Conservation (phyloP, 2,797 vertebrate species). For the Lepidocolaptes lacrymiger region DNA sequence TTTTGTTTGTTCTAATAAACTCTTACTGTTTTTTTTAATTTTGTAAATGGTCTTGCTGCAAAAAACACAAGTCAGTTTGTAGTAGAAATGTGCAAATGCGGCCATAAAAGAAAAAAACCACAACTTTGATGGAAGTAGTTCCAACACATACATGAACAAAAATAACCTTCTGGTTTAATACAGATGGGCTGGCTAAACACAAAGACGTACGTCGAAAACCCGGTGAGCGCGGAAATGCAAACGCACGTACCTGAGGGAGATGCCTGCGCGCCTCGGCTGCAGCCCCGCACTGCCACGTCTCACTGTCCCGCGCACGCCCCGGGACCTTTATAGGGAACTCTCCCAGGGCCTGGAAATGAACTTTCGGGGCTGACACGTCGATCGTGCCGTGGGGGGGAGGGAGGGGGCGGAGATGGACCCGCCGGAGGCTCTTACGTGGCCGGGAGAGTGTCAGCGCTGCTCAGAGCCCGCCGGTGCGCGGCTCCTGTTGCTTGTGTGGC, state of each 20-base stretch:
- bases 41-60: neutral
- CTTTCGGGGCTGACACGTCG: slow-evolving; percentile 43
- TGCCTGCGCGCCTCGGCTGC: neutral
- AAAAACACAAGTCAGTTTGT: neutral
- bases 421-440: slow-evolving; percentile 3
- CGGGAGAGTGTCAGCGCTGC: neutral
- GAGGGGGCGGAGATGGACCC: neutral
- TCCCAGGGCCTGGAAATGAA: neutral
- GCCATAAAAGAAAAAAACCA: neutral
- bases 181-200: neutral
- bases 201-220: neutral
- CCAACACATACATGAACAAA: neutral
- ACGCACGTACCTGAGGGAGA: slow-evolving; percentile 59
- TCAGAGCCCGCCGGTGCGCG: neutral
- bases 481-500: neutral
- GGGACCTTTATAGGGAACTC: slow-evolving; percentile 1
- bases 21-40: neutral
- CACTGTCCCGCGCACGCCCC: neutral
- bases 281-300: slow-evolving; percentile 61
- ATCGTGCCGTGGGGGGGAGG: neutral
- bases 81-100: neutral
- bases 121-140: neutral
- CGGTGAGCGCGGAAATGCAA: neutral
- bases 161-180: neutral
- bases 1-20: slow-evolving; percentile 18